Percentiles rank a stretch among this genome's conserved stretches.
Evolutionary conservation across 2,113 vertebrate species (phyloP).

Genomic region (Gallinago undulata): DNA sequence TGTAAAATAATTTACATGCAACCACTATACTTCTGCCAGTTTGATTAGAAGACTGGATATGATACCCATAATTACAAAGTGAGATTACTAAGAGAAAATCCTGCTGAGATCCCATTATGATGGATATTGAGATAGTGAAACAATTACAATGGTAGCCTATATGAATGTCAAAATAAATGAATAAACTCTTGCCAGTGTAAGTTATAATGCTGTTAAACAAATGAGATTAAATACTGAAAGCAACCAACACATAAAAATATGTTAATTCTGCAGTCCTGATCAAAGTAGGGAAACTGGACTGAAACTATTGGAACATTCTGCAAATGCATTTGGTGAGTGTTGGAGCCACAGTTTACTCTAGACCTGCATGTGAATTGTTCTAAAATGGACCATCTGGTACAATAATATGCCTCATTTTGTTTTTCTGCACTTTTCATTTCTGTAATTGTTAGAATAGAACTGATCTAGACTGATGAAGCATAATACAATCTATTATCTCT

Average conservation of each 20-base stretch:
- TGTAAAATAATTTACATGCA: background rate
- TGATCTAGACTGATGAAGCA: background rate
- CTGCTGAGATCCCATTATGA: slow-evolving; percentile 27
- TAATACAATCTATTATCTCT: background rate
- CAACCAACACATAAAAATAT: background rate
- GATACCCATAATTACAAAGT: slow-evolving; percentile 26
- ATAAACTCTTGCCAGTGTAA: slow-evolving; percentile 12
- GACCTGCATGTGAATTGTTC: background rate
- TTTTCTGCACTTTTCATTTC: background rate
- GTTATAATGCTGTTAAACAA: slow-evolving; percentile 24
- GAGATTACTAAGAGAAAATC: background rate
- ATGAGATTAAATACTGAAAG: slow-evolving; percentile 21
- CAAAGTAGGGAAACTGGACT: background rate
- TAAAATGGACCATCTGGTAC: background rate
- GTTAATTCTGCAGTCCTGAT: background rate
- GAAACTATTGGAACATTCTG: background rate
- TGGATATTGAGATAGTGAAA: slow-evolving; percentile 20
- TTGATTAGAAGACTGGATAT: slow-evolving; percentile 1
- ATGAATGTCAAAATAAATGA: slow-evolving; percentile 39
- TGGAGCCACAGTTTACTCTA: background rate
- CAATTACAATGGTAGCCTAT: background rate
- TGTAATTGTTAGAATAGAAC: background rate
- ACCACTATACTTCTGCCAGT: background rate
- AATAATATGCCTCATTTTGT: background rate
- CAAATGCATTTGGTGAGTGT: background rate